A percentile compares a stretch with the other conserved stretches of the same genome.
Conservation (phyloP, 2,888 invertebrate genomes). For the Harmothoe impar region DNA sequence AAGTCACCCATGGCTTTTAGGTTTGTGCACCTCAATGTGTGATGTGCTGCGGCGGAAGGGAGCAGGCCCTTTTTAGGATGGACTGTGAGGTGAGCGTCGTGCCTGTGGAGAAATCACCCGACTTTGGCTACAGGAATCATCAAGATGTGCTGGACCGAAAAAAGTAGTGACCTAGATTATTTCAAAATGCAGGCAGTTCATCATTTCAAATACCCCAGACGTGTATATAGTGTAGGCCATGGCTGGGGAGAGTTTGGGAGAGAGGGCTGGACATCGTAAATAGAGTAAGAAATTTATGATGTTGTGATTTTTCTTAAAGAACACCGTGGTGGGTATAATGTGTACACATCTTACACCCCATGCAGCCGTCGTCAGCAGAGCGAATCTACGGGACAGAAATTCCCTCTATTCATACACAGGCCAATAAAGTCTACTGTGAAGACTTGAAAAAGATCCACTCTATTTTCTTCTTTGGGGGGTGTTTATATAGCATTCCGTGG, state of each 20-base stretch:
- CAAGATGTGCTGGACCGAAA: background rate
- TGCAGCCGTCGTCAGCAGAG: background rate
- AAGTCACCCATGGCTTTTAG: slow-evolving; percentile 36
- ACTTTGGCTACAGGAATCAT: slow-evolving; percentile 17
- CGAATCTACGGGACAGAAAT: background rate
- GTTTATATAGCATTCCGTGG: no score
- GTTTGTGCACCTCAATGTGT: slow-evolving; percentile 41
- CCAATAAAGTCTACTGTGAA: no score
- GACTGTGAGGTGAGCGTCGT: background rate
- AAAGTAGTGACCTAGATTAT: slow-evolving; percentile 48
- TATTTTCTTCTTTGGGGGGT: no score
- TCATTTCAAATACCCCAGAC: background rate
- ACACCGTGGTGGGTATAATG: background rate
- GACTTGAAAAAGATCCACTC: no score
- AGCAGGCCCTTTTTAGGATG: background rate
- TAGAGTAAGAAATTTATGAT: slow-evolving; percentile 18
- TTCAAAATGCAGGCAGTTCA: background rate
- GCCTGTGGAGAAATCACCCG: background rate
- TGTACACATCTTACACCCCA: background rate
- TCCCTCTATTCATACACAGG: no score
- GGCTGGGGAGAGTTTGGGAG: background rate
- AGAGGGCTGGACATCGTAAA: background rate
- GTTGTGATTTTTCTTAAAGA: slow-evolving; percentile 26
- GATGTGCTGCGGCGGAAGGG: background rate
- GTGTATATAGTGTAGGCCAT: background rate